These are phyloP conservation scores for Drosophila azteca DNA, from an alignment of 1,140 invertebrate species.

Conservation along the genomic window DNA sequence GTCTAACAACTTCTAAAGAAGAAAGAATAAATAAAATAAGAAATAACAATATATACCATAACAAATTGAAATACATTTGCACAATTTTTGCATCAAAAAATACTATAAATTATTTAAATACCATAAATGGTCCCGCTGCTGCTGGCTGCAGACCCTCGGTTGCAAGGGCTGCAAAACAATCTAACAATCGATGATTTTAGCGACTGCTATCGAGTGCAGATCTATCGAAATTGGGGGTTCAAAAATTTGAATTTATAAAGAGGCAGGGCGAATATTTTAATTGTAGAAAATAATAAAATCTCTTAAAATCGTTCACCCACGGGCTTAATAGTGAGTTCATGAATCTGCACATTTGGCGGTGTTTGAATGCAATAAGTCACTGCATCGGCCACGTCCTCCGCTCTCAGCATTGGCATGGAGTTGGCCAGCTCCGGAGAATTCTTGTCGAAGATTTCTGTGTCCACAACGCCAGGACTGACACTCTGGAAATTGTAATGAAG, in stretches of 20 bases:
- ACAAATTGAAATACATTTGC: too few species aligned
- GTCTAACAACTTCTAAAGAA: too few species aligned
- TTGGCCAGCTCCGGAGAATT: constrained; percentile 22
- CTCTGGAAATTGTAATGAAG: constrained; percentile 80
- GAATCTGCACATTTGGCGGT: constrained; percentile 85
- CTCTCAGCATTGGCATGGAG: constrained; percentile 64
- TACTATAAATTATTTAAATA: too few species aligned
- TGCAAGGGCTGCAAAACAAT: too few species aligned
- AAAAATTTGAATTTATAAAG: neutral
- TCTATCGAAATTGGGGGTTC: neutral
- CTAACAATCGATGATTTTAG: too few species aligned
- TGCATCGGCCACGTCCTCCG: constrained; percentile 85
- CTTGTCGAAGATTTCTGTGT: constrained; percentile 79
- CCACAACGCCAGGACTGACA: constrained; percentile 86
- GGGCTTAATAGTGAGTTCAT: constrained; percentile 65
- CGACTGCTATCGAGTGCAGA: too few species aligned
- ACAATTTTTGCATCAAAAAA: too few species aligned
- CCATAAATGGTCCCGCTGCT: too few species aligned
- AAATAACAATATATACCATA: too few species aligned
- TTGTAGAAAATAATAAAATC: neutral
- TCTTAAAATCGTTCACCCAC: constrained; percentile 63
- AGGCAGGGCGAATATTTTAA: too few species aligned
- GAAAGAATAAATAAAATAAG: too few species aligned
- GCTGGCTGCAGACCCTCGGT: too few species aligned
- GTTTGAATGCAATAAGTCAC: constrained; percentile 86